Conservation (phyloP, 2,113 vertebrate genomes). For the Romanogobio albipinnatus region DNA sequence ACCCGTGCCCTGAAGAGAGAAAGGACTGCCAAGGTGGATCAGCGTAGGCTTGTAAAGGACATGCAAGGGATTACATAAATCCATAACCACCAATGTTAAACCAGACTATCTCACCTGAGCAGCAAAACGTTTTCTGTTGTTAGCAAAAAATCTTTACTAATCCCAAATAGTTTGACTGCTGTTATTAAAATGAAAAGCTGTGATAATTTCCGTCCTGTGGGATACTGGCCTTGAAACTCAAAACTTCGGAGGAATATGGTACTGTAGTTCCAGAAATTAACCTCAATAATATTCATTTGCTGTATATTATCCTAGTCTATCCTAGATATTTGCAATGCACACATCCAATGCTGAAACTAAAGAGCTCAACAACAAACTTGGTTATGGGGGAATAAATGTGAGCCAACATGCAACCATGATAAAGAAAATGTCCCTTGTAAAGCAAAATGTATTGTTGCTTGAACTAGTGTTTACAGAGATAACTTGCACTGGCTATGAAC, state of each 20-base stretch:
- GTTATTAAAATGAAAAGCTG: conserved; percentile 16
- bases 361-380: not conserved
- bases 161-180: not conserved
- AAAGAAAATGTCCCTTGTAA: not conserved
- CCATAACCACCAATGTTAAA: conserved; percentile 2
- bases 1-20: conserved; percentile 16
- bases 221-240: not conserved
- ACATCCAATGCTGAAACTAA: not conserved
- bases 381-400: not conserved
- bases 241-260: not conserved
- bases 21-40: conserved; percentile 17
- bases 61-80: conserved; percentile 18
- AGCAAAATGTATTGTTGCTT: not conserved
- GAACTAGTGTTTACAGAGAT: not conserved
- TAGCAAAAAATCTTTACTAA: conserved; percentile 1
- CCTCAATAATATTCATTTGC: not conserved
- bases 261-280: not conserved
- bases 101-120: not conserved
- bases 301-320: not conserved
- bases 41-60: not conserved
- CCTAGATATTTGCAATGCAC: not conserved
- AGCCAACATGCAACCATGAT: not conserved
- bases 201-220: not conserved
- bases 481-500: conserved; percentile 25
- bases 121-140: conserved; percentile 9